Evolutionary conservation across 2,797 vertebrate species (phyloP), one percentile per base, ranked within the genome.

Genomic region (Rhinoraja longicauda): DNA sequence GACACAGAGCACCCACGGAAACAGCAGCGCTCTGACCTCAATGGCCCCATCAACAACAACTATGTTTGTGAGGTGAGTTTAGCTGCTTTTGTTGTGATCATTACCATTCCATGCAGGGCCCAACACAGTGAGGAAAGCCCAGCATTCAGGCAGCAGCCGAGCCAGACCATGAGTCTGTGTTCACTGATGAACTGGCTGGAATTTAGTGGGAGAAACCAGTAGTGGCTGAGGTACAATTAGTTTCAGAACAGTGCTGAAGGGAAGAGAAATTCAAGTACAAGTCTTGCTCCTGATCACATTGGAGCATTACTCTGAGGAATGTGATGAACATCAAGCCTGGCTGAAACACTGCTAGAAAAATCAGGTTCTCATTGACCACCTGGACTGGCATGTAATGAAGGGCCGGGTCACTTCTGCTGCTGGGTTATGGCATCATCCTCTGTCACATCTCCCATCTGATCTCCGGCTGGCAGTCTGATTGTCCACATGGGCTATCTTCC

Each of bases 21-120:
- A 95, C 99, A 99, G 94, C 98, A 99, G 95, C 98, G 99, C 73
- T 99, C 98, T 0, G 99, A 99, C 95, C 98, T 99, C 95, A 99
- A 99, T 36, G 97, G 98, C 86, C 98, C 98, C 0, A 94, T 96
- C 92, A 98, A 99, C 95, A 99, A 99, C 95, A 99, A 99, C 95
- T 99, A 99, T 36, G 95, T 97, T 93, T 96, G 97, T 0, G 98
- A 99, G 97, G 99, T 99, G 94, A 96, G 94, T 93, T 72, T 73
- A 6, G 62, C 39, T 64, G 0, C 84, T 88, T 64, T 86, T n/a
- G 10, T 86, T 75, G 26, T 59, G 53, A 62, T n/a, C 26, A 15
- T 86, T 29, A 86, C 29, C 8, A 7, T 57, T 82, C 29, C 4
- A 82, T 29, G 8, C 15, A 57, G 4, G 82, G 45, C 2, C 1